Conservation (phyloP, 30 jellyfish, hydroid and myxozoan species). For the Catostylus mosaicus region DNA sequence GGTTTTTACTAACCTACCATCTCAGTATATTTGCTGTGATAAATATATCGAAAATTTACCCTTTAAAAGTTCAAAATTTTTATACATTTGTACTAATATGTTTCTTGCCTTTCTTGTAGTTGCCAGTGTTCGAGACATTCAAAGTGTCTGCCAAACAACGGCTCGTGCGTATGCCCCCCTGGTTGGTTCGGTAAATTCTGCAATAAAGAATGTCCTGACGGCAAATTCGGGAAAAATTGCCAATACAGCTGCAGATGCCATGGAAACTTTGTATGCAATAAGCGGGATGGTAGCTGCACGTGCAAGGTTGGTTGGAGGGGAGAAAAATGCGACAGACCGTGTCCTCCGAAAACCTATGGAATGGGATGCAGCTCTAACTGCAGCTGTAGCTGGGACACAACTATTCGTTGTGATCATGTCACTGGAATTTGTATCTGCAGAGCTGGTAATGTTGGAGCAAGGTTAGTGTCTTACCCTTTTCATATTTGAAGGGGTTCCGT, state of each 20-base stretch:
- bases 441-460: constrained; percentile 73
- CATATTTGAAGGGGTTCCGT: no score
- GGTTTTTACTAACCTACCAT: no score
- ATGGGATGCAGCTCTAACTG: constrained; percentile 62
- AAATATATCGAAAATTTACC: no score
- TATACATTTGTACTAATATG: no score
- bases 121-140: constrained; percentile 86
- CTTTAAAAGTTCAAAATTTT: no score
- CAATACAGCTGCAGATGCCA: constrained; percentile 66
- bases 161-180: constrained; percentile 82
- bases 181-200: constrained; percentile 86
- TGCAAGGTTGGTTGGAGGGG: constrained; percentile 88
- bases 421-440: constrained; percentile 79
- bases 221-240: constrained; percentile 81
- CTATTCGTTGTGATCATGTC: constrained; percentile 63
- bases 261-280: constrained; percentile 61
- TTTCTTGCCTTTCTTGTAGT: no score
- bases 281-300: constrained; percentile 72
- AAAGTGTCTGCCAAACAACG: constrained; percentile 65
- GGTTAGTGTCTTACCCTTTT: constrained; percentile 14
- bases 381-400: constrained; percentile 51
- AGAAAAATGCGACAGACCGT: constrained; percentile 45
- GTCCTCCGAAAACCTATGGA: constrained; percentile 68
- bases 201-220: constrained; percentile 60
- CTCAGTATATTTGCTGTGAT: no score